These are phyloP conservation scores for Megalopta genalis DNA, from an alignment of 1,140 invertebrate species.

Conservation along the genomic window DNA sequence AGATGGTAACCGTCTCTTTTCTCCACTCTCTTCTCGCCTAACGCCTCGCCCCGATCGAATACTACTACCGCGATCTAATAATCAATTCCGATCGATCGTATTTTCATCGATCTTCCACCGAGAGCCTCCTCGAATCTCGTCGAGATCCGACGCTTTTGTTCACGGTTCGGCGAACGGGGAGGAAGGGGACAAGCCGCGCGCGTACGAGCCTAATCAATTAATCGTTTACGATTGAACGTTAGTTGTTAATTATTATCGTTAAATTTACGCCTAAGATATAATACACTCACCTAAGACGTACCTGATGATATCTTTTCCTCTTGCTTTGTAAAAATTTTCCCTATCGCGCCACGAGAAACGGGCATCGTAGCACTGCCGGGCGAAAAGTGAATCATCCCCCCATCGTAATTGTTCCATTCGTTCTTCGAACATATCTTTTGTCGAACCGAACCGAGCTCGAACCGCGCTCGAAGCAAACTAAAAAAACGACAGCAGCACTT, in stretches of 20 bases:
- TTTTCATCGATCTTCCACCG: no score
- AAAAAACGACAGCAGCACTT: no score
- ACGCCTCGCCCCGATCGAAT: no score
- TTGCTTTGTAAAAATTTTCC: constrained; percentile 62
- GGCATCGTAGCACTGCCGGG: constrained; percentile 18
- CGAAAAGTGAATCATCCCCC: background rate
- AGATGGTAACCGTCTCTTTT: no score
- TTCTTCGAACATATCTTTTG: no score
- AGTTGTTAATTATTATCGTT: constrained; percentile 73
- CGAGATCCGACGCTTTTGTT: no score
- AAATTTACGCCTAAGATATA: constrained; percentile 72
- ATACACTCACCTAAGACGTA: constrained; percentile 73
- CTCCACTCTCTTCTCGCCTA: no score
- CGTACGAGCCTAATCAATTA: constrained; percentile 60
- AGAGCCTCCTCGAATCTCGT: no score
- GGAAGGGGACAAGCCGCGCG: constrained; percentile 28
- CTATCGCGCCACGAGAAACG: constrained; percentile 39
- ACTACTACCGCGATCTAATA: background rate
- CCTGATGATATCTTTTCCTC: constrained; percentile 67
- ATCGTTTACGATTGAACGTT: constrained; percentile 66
- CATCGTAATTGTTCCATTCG: no score
- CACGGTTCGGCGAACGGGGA: background rate
- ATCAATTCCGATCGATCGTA: background rate
- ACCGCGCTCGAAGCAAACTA: no score
- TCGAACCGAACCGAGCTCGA: no score